These are phyloP conservation scores for Dynastes grantii DNA, from an alignment of 2,888 invertebrate species.

Conservation along the genomic window DNA sequence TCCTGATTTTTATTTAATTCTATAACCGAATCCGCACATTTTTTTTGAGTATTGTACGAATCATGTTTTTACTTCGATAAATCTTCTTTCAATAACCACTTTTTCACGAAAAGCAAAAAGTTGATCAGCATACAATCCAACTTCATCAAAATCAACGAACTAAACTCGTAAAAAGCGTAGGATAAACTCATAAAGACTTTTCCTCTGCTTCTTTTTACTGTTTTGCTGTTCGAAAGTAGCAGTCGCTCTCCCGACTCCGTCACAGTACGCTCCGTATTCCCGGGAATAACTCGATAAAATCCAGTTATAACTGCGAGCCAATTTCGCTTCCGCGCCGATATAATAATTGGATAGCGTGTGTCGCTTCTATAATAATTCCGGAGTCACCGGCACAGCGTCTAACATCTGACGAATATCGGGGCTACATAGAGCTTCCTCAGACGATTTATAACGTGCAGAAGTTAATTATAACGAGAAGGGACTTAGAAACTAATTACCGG, in stretches of 20 bases:
- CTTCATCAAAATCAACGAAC: not conserved
- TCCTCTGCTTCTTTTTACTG: not conserved
- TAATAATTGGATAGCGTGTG: slow-evolving; percentile 20
- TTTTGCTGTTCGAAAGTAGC: slow-evolving; percentile 1
- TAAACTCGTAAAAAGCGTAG: not conserved
- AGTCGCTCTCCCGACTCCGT: not conserved
- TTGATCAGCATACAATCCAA: too few relatives aligned
- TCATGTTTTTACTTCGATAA: too few relatives aligned
- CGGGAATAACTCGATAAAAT: slow-evolving; percentile 12
- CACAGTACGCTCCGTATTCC: not conserved
- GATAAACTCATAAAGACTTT: not conserved
- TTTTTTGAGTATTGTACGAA: too few relatives aligned
- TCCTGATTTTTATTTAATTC: too few relatives aligned
- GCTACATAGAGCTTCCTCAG: too few relatives aligned
- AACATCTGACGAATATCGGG: not conserved
- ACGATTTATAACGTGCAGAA: slow-evolving; percentile 27
- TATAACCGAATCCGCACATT: too few relatives aligned
- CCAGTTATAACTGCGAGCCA: slow-evolving; percentile 11
- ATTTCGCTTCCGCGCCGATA: slow-evolving; percentile 18
- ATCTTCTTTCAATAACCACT: too few relatives aligned
- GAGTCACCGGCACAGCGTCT: slow-evolving; percentile 3
- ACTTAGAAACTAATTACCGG: slow-evolving; percentile 24
- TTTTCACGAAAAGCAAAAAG: too few relatives aligned
- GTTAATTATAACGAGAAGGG: slow-evolving; percentile 29
- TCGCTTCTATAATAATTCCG: not conserved